Percentiles rank a stretch among this genome's conserved stretches.
phyloP scores from a whole-genome alignment of 2,797 vertebrate genomes.

The Clarias pachynema region DNA sequence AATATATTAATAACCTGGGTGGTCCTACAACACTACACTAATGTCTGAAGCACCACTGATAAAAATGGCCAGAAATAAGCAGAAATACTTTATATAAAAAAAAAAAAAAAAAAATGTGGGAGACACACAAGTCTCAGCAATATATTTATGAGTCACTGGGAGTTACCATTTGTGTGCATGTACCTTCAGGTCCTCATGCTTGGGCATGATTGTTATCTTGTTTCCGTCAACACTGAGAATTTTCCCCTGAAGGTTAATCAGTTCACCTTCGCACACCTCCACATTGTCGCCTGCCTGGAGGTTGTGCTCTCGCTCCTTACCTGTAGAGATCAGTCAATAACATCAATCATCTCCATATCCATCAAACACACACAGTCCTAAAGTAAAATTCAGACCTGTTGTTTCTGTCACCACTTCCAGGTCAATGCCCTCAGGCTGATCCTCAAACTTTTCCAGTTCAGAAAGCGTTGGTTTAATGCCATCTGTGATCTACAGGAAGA shows the following conservation, averaged over 20 bases:
- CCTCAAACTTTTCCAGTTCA: constrained; percentile 94
- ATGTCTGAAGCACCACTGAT: background rate
- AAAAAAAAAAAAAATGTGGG: background rate
- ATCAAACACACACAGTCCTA: background rate
- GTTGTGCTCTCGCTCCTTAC: constrained; percentile 93
- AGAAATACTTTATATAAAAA: background rate
- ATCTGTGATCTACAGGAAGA: constrained; percentile 84
- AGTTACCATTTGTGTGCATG: background rate
- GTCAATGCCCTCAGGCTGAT: constrained; percentile 94
- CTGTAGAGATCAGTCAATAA: constrained; percentile 62
- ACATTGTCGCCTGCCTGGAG: constrained; percentile 95
- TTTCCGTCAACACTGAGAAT: constrained; percentile 95
- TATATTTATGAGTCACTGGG: background rate
- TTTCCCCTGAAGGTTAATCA: constrained; percentile 95
- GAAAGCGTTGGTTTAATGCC: constrained; percentile 94
- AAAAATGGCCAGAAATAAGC: no score
- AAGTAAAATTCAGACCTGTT: constrained; percentile 74
- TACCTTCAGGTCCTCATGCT: constrained; percentile 96
- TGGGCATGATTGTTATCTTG: constrained; percentile 97
- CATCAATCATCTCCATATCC: background rate
- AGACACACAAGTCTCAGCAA: background rate
- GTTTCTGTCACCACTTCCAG: constrained; percentile 93
- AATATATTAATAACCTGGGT: background rate
- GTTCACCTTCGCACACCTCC: constrained; percentile 94
- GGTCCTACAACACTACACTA: background rate